Percentiles rank a stretch among this genome's conserved stretches.
These are phyloP conservation scores for Psilopogon haemacephalus DNA, from an alignment of 2,113 vertebrate species.

Conservation along the genomic window DNA sequence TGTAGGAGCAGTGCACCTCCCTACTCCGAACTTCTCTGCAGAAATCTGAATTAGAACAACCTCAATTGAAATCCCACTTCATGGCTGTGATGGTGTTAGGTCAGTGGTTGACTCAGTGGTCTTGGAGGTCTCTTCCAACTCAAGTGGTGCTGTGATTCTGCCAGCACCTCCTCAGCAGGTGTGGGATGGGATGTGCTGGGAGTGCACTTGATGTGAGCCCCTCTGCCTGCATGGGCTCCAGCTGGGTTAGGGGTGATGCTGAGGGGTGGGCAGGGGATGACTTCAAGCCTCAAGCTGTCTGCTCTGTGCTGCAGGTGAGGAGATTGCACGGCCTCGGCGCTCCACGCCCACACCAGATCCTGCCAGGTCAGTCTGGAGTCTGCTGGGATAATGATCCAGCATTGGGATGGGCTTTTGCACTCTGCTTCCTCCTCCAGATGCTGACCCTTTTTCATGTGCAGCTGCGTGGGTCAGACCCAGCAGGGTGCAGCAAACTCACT, in stretches of 20 bases:
- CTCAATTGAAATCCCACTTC: too few species aligned
- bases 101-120: too few species aligned
- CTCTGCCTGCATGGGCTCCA: accelerated
- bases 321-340: conserved; percentile 90
- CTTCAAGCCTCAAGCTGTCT: accelerated
- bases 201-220: accelerated
- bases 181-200: neutral
- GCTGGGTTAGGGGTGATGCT: neutral
- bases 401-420: accelerated
- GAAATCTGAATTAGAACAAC: too few species aligned
- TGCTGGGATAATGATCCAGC: accelerated
- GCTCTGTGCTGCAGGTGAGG: conserved; percentile 81
- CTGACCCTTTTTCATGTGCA: accelerated
- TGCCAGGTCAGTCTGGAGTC: conserved; percentile 76
- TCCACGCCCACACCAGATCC: conserved; percentile 86
- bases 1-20: neutral
- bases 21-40: accelerated
- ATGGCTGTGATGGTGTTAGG: too few species aligned
- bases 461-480: neutral
- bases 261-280: accelerated
- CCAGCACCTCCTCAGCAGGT: neutral
- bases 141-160: too few species aligned
- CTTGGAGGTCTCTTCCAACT: too few species aligned
- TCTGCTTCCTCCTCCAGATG: neutral
- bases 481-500: too few species aligned